Evolutionary conservation across 2,113 vertebrate genomes (phyloP).

Genomic region (Anthoscopus minutus): DNA sequence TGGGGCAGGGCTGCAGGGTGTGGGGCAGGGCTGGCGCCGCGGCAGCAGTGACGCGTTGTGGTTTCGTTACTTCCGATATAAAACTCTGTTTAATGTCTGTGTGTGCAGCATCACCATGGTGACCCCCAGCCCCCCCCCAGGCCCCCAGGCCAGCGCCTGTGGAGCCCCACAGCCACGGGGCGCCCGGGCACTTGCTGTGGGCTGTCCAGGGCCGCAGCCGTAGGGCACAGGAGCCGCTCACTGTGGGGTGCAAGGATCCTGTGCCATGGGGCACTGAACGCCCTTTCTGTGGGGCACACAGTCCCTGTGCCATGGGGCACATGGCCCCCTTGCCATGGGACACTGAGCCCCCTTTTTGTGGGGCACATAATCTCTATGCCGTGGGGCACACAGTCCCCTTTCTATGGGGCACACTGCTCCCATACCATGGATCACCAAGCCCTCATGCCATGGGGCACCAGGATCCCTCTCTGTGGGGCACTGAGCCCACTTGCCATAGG

Average conservation of each 20-base stretch:
- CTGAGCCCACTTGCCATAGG: not conserved
- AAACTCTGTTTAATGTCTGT: not conserved
- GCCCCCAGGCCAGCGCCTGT: not conserved
- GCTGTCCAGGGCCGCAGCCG: not conserved
- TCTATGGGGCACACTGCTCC: not conserved
- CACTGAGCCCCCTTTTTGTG: not conserved
- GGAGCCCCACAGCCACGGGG: not conserved
- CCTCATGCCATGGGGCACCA: too few relatives aligned
- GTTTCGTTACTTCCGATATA: not conserved
- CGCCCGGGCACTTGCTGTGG: not conserved
- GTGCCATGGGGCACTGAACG: not conserved
- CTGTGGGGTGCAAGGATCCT: too few relatives aligned
- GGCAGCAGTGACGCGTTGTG: not conserved
- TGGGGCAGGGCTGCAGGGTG: not conserved
- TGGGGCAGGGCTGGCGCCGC: not conserved
- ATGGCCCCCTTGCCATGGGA: too few relatives aligned
- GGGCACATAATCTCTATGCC: not conserved
- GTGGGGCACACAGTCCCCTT: not conserved
- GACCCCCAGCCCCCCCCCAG: not conserved
- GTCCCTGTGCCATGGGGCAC: not conserved
- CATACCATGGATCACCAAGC: too few relatives aligned
- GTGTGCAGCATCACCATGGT: not conserved
- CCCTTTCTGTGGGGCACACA: not conserved
- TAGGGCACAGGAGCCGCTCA: not conserved
- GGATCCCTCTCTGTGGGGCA: too few relatives aligned